Conservation (phyloP, 2,797 vertebrate species). For the Otolemur crassicaudatus region DNA sequence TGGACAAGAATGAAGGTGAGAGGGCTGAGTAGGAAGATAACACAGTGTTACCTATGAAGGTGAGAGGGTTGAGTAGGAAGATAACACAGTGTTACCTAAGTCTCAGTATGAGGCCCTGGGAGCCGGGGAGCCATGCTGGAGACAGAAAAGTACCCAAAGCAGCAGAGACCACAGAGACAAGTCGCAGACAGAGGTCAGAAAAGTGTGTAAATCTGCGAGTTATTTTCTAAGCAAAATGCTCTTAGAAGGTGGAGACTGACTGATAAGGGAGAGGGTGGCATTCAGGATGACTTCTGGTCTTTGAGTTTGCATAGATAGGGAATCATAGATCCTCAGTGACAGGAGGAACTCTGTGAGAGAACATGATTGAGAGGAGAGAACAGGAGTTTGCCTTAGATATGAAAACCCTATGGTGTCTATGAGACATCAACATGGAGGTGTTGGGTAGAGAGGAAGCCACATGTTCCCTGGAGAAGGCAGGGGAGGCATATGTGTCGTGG, state of each 20-base stretch:
- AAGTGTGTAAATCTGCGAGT: not conserved
- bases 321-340: rapidly evolving
- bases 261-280: not conserved
- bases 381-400: not conserved
- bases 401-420: not conserved
- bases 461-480: not conserved
- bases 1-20: not conserved
- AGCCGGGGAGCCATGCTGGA: not conserved
- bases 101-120: not conserved
- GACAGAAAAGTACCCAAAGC: not conserved
- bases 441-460: not conserved
- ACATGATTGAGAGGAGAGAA: not conserved
- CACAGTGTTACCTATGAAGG: not conserved
- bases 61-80: not conserved
- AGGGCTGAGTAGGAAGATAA: not conserved
- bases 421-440: not conserved
- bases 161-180: not conserved
- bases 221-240: not conserved
- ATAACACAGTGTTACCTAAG: not conserved
- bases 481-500: rapidly evolving
- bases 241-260: not conserved
- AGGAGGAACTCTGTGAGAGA: not conserved
- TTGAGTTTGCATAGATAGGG: not conserved
- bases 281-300: not conserved
- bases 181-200: not conserved